Evolutionary conservation across 1,140 invertebrate species (phyloP).

Genomic region (Euura saliciscinereae): DNA sequence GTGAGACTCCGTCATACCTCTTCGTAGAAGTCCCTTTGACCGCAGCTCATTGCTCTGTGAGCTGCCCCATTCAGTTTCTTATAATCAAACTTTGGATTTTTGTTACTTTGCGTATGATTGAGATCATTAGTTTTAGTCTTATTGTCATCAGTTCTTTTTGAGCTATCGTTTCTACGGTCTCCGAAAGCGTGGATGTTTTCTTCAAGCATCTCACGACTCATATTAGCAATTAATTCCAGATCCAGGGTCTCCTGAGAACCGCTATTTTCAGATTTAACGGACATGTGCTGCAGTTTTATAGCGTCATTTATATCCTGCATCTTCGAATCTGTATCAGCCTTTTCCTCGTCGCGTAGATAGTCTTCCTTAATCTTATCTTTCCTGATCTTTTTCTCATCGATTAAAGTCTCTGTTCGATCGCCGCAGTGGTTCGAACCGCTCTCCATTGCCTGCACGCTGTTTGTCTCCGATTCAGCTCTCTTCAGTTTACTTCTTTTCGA

Average conservation of each 20-base stretch:
- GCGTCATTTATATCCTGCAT: neutral
- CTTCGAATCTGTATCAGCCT: neutral
- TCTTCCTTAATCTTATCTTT: neutral
- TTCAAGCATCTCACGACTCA: neutral
- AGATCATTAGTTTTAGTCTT: neutral
- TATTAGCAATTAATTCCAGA: neutral
- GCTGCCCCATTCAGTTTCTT: constrained; percentile 49
- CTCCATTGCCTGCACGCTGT: constrained; percentile 33
- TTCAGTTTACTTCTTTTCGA: constrained; percentile 4
- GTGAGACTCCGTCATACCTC: constrained; percentile 31
- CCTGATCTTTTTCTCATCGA: neutral
- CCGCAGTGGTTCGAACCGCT: constrained; percentile 27
- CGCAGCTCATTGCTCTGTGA: constrained; percentile 52
- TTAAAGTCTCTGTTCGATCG: neutral
- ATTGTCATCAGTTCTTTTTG: constrained; percentile 7
- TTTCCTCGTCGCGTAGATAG: neutral
- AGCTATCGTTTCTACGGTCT: neutral
- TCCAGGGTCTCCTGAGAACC: neutral
- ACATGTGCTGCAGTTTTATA: neutral
- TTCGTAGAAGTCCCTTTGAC: constrained; percentile 50
- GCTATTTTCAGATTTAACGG: neutral
- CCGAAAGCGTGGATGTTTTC: neutral
- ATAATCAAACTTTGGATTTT: constrained; percentile 38
- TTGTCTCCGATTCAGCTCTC: neutral
- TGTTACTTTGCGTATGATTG: constrained; percentile 11